These are phyloP conservation scores for Sycophila texana DNA, from an alignment of 2,888 invertebrate genomes.

Conservation along the genomic window DNA sequence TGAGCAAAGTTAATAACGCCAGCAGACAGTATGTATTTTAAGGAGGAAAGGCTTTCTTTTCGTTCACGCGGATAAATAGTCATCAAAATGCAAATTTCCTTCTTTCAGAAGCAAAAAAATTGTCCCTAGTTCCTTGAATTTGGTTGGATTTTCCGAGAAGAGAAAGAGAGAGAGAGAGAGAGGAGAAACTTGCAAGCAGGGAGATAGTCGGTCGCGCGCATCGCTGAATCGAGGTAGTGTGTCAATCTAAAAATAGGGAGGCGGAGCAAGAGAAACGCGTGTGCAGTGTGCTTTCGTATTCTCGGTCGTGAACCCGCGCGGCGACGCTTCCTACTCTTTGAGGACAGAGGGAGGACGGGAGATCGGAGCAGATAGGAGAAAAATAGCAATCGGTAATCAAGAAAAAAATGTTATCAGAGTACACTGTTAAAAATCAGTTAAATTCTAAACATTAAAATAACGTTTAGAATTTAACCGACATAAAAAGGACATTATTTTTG, in stretches of 20 bases:
- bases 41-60: neutral
- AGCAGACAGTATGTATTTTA: neutral
- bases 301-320: slow-evolving; percentile 69
- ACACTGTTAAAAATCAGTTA: too few relatives aligned
- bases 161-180: neutral
- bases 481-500: too few relatives aligned
- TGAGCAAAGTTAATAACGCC: neutral
- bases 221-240: slow-evolving; percentile 72
- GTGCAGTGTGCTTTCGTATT: slow-evolving; percentile 48
- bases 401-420: too few relatives aligned
- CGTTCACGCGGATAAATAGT: neutral
- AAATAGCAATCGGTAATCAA: too few relatives aligned
- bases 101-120: slow-evolving; percentile 34
- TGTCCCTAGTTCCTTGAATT: slow-evolving; percentile 18
- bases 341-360: neutral
- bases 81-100: neutral
- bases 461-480: too few relatives aligned
- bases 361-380: neutral
- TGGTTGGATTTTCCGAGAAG: slow-evolving; percentile 30
- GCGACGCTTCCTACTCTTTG: slow-evolving; percentile 42
- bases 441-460: too few relatives aligned
- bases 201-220: slow-evolving; percentile 52
- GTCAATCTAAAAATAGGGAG: slow-evolving; percentile 72
- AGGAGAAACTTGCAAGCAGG: slow-evolving; percentile 39
- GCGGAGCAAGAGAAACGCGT: slow-evolving; percentile 21